Evolutionary conservation across 2,113 vertebrate genomes (phyloP).

Genomic region (Odontophorus gujanensis): DNA sequence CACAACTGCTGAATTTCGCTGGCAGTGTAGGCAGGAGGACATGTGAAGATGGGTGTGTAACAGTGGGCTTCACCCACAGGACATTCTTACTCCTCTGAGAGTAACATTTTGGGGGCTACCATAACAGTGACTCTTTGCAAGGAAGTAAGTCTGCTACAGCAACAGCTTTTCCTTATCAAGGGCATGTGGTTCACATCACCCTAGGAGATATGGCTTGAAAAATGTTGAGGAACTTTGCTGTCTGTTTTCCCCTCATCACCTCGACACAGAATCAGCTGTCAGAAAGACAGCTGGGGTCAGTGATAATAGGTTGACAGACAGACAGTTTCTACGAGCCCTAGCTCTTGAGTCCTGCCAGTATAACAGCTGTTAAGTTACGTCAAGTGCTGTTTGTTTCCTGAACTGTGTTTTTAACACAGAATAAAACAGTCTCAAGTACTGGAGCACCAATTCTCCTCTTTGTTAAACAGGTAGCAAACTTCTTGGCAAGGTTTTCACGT

Average conservation of each 20-base stretch:
- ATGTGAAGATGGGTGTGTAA: rapidly evolving
- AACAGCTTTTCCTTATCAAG: not conserved
- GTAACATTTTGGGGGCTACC: not conserved
- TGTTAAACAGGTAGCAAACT: not conserved
- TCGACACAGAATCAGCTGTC: not conserved
- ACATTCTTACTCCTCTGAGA: not conserved
- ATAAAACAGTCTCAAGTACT: not conserved
- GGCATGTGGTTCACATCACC: not conserved
- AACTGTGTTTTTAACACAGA: not conserved
- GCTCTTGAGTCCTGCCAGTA: not conserved
- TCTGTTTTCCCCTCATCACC: not conserved
- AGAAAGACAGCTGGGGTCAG: rapidly evolving
- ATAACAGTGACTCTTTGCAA: rapidly evolving
- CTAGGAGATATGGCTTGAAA: not conserved
- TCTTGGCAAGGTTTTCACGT: not conserved
- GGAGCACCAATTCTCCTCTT: not conserved
- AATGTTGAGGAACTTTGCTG: rapidly evolving
- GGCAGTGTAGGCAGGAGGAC: rapidly evolving
- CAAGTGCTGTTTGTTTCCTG: not conserved
- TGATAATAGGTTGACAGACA: rapidly evolving
- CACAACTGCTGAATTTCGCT: not conserved
- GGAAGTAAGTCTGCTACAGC: not conserved
- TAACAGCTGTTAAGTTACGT: not conserved
- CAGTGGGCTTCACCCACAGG: not conserved
- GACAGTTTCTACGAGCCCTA: not conserved